Evolutionary conservation across 2,888 invertebrate species (phyloP), one percentile per base, ranked within the genome.

Genomic region (Agrochola macilenta): DNA sequence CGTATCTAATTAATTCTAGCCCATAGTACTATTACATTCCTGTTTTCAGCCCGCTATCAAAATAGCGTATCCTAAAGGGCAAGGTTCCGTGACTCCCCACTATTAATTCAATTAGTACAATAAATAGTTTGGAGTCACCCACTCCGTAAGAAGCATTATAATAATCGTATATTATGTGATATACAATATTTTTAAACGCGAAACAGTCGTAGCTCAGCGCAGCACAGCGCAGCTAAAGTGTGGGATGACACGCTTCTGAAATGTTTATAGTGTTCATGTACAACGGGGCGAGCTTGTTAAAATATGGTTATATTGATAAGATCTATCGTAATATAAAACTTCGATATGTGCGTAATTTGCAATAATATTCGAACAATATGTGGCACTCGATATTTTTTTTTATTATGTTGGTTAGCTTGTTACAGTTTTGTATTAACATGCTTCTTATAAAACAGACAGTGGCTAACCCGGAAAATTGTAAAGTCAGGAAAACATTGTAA

Each of bases 41-140:
- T 4, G 1, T 61, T 35, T 11, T 30, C 20, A 35, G 9, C 39
- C 61, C 84, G 74, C 80, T 79, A 52, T 58, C 84, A 30, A 58
- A 17, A 69, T 71, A 35, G 70, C 78, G 23, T 78, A 68, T n/a
- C 70, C 76, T 58, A 57, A 69, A 73, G 63, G 78, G 81, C 60
- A 86, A 82, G 79, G 84, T 93, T 89, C 91, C 96, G 96, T 96
- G 96, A 95, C 96, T 93, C 74, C 74, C 68, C 86, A 86, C 93
- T 94, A 94, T 96, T 95, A 94, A 93, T 95, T 94, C 95, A 96
- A 96, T 96, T 96, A 95, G 89, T 91, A 91, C 94, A 93, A 95
- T 96, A 95, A 96, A 95, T 96, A 95, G 88, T 91, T 91, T 88
- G 91, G 89, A 94, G 93, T 94, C 92, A 92, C 92, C 91, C 89